phyloP scores from a whole-genome alignment of 2,797 vertebrate genomes.

The Poeciliopsis infans region DNA sequence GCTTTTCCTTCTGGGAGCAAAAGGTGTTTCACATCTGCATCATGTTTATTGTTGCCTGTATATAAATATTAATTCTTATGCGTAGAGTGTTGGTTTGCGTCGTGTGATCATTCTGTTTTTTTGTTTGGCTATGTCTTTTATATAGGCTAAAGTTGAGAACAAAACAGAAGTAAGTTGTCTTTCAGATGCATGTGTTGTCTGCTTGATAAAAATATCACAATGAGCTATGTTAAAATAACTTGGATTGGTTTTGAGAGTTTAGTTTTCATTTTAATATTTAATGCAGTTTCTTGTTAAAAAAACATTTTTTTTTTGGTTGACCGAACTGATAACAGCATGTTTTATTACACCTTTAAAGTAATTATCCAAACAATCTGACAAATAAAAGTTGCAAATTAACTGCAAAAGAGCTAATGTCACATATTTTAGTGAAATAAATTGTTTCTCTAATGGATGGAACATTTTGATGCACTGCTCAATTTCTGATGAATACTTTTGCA shows the following conservation, averaged over 20 bases:
- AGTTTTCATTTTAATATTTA: neutral
- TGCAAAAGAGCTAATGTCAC: neutral
- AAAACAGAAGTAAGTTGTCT: conserved; percentile 88
- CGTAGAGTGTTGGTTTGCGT: conserved; percentile 12
- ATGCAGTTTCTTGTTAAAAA: neutral
- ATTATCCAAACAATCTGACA: neutral
- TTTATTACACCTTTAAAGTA: neutral
- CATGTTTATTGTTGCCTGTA: conserved; percentile 25
- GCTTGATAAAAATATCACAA: neutral
- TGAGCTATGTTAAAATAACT: neutral
- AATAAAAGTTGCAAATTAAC: neutral
- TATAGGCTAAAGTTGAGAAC: conserved; percentile 94
- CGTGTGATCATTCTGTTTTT: conserved; percentile 57
- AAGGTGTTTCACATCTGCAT: conserved; percentile 79
- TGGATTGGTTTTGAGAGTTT: neutral
- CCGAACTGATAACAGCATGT: neutral
- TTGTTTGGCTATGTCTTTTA: conserved; percentile 50
- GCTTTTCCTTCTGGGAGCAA: conserved; percentile 98
- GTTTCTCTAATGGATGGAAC: neutral
- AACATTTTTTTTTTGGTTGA: too few relatives aligned
- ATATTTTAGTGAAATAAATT: neutral
- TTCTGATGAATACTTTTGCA: neutral
- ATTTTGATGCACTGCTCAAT: neutral
- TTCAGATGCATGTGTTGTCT: conserved; percentile 34
- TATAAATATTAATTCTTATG: conserved; percentile 1